phyloP scores from a whole-genome alignment of 2,888 invertebrate species.

The Pristionchus arcanus region DNA sequence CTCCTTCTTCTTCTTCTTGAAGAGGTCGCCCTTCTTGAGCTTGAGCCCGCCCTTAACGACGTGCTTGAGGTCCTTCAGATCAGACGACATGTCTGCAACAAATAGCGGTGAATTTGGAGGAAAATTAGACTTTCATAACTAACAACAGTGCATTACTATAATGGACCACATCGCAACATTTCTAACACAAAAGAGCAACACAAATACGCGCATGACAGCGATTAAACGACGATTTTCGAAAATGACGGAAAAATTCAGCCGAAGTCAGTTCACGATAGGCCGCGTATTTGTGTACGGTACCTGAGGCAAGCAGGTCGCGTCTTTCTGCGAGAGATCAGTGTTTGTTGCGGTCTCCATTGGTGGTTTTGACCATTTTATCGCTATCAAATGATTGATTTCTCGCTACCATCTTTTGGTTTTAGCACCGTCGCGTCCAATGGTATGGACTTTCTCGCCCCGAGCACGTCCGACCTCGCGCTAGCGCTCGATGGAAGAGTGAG shows the following conservation, averaged over 20 bases:
- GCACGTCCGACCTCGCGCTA: not conserved
- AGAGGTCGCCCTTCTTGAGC: constrained; percentile 67
- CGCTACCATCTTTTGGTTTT: too few species aligned
- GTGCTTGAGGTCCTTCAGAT: constrained; percentile 60
- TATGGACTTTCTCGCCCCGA: constrained; percentile 23
- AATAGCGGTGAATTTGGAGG: not conserved
- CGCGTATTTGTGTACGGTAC: not conserved
- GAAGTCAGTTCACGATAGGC: not conserved
- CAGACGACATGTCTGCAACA: constrained; percentile 56
- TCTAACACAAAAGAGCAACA: not conserved
- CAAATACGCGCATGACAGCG: not conserved
- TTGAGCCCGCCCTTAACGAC: constrained; percentile 70
- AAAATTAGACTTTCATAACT: too few species aligned
- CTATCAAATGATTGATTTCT: not conserved
- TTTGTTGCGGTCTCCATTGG: not conserved
- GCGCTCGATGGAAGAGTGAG: constrained; percentile 14
- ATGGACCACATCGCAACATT: too few species aligned
- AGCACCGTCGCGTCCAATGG: not conserved
- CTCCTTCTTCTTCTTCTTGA: constrained; percentile 68
- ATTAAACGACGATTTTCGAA: not conserved
- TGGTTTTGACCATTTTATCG: not conserved
- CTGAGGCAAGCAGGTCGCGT: not conserved
- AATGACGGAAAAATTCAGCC: not conserved
- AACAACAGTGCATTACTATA: too few species aligned
- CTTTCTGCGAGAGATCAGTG: not conserved